Evolutionary conservation across 2,797 vertebrate species (phyloP).

Genomic region (Artibeus jamaicensis): DNA sequence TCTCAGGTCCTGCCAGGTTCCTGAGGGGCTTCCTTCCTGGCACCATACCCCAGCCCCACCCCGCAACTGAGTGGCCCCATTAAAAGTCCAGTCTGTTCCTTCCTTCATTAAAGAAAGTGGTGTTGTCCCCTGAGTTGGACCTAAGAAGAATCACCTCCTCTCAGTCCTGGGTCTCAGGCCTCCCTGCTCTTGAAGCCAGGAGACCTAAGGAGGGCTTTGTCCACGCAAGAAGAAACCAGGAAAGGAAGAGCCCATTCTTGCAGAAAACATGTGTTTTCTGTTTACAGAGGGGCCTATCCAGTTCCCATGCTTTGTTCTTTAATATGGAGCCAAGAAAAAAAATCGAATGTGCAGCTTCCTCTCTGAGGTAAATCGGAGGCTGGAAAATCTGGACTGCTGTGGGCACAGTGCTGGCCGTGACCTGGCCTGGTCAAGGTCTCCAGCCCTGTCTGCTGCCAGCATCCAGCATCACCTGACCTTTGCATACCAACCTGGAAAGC

Average conservation of each 20-base stretch:
- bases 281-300: conserved; percentile 57
- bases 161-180: neutral
- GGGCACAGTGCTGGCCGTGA: neutral
- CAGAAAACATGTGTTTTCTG: conserved; percentile 68
- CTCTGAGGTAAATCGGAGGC: conserved; percentile 12
- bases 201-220: neutral
- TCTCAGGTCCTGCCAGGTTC: neutral
- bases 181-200: neutral
- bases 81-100: neutral
- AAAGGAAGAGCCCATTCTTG: conserved; percentile 38
- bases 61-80: neutral
- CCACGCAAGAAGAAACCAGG: neutral
- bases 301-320: conserved; percentile 66
- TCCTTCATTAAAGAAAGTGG: neutral
- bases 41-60: neutral
- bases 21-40: neutral
- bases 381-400: neutral
- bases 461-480: neutral
- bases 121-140: too few relatives aligned
- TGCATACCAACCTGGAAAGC: neutral
- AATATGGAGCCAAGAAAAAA: conserved; percentile 58
- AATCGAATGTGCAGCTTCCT: conserved; percentile 38
- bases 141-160: neutral
- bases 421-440: neutral
- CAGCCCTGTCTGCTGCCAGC: neutral